Percentiles rank a stretch among this genome's conserved stretches.
phyloP scores from a whole-genome alignment of 2,797 vertebrate genomes.

The Lycodopsis pacificus region DNA sequence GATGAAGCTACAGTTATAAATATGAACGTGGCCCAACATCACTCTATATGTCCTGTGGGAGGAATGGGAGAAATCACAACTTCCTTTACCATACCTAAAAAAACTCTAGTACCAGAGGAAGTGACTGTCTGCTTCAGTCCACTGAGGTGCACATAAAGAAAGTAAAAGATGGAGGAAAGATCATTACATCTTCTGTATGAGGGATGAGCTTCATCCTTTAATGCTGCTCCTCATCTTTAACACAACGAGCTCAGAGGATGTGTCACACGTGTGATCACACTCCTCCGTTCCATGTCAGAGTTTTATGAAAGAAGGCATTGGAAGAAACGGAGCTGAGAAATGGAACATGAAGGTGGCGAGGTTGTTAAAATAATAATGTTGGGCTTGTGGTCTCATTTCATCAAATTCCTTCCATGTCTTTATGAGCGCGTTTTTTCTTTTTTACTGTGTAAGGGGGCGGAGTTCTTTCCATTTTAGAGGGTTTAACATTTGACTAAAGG shows the following conservation, averaged over 20 bases:
- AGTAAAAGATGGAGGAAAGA: slow-evolving; percentile 9
- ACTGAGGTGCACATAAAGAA: background rate
- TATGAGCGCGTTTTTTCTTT: slow-evolving; percentile 55
- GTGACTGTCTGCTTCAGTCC: background rate
- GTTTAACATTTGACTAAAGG: slow-evolving; percentile 35
- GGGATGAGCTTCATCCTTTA: slow-evolving; percentile 18
- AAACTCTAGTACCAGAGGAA: slow-evolving; percentile 2
- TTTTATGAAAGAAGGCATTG: slow-evolving; percentile 47
- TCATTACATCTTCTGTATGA: slow-evolving; percentile 6
- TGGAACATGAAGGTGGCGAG: slow-evolving; percentile 64
- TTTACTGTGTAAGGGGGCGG: slow-evolving; percentile 51
- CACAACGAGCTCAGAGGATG: slow-evolving; percentile 13
- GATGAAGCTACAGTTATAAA: background rate
- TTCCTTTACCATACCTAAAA: background rate
- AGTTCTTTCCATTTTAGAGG: slow-evolving; percentile 63
- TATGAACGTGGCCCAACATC: background rate
- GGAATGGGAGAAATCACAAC: slow-evolving; percentile 7
- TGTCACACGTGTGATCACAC: slow-evolving; percentile 2
- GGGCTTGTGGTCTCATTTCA: slow-evolving; percentile 52
- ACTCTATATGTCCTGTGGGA: background rate
- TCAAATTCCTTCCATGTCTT: slow-evolving; percentile 69
- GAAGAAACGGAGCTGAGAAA: slow-evolving; percentile 44
- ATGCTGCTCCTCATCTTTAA: background rate
- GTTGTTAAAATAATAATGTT: slow-evolving; percentile 63
- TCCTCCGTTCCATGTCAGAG: slow-evolving; percentile 36